Conservation (phyloP, 2,113 vertebrate species). For the Megaceryle torquata region DNA sequence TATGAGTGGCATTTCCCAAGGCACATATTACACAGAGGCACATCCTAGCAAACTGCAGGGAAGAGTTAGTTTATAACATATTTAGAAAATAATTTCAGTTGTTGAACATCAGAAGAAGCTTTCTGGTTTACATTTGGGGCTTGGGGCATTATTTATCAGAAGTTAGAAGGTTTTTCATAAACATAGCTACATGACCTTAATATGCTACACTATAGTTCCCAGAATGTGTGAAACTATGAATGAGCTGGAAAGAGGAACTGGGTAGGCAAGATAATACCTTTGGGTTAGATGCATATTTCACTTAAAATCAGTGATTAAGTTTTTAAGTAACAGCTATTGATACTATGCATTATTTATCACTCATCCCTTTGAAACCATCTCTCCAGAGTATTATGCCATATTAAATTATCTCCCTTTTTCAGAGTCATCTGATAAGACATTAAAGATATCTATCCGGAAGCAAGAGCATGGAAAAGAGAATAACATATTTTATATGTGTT, state of each 20-base stretch:
- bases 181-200: not conserved
- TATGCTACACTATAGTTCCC: not conserved
- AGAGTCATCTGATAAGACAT: not conserved
- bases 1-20: not conserved
- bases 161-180: not conserved
- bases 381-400: not conserved
- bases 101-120: not conserved
- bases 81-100: not conserved
- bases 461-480: not conserved
- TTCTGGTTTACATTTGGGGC: not conserved
- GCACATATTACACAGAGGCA: not conserved
- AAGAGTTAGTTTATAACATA: not conserved
- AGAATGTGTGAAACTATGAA: not conserved
- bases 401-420: constrained; percentile 1
- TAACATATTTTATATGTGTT: not conserved
- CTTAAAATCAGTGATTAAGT: not conserved
- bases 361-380: not conserved
- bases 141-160: not conserved
- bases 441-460: not conserved
- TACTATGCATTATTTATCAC: not conserved
- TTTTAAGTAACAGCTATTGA: not conserved
- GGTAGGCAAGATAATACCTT: not conserved
- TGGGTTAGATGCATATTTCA: not conserved
- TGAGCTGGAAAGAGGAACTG: not conserved
- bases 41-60: not conserved